Conservation (phyloP, 2,113 vertebrate genomes). For the Melanocharis versteri region DNA sequence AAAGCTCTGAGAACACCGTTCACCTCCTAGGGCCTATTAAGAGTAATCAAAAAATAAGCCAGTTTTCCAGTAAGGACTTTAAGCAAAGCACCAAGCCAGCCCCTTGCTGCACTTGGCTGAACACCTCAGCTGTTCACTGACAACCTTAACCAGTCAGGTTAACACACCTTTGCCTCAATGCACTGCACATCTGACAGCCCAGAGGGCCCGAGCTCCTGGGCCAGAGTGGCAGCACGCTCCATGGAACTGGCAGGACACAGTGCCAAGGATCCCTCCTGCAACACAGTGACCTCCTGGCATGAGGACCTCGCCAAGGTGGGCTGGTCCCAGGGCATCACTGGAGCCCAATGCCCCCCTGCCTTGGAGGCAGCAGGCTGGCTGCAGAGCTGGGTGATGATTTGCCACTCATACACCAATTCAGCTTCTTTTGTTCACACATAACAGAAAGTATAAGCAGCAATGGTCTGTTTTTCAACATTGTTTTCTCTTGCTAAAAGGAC, state of each 20-base stretch:
- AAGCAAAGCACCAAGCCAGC: neutral
- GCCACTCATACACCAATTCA: neutral
- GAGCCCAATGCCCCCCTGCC: fast-evolving
- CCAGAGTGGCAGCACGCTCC: fast-evolving
- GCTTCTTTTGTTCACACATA: neutral
- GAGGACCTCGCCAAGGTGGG: fast-evolving
- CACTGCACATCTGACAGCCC: fast-evolving
- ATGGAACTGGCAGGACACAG: neutral
- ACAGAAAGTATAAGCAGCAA: fast-evolving
- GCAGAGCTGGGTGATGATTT: fast-evolving
- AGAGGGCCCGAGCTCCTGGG: fast-evolving
- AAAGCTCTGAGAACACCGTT: fast-evolving
- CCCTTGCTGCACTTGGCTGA: neutral
- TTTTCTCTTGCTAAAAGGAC: neutral
- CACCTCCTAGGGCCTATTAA: neutral
- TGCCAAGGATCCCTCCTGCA: neutral
- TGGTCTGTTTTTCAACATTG: fast-evolving
- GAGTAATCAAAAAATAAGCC: neutral
- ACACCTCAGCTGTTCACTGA: neutral
- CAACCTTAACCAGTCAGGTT: fast-evolving
- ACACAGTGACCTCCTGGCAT: fast-evolving
- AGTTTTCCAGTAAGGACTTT: neutral
- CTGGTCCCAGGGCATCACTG: neutral
- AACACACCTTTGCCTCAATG: fast-evolving
- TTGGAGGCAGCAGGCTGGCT: fast-evolving